Evolutionary conservation across 1,140 invertebrate genomes (phyloP).

Genomic region (Danaus melanippus): DNA sequence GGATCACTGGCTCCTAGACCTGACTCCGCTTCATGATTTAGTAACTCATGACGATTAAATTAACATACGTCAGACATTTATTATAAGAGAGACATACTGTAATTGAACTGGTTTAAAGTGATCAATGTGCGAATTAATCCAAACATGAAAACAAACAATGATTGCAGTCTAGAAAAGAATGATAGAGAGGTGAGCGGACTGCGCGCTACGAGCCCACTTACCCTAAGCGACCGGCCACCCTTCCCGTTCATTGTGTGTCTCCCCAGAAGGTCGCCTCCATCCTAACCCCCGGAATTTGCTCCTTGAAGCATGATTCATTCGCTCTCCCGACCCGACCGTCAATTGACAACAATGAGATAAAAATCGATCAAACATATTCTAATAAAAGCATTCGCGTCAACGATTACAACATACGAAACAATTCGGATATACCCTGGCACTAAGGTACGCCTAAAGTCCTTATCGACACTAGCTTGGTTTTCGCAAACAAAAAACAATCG

Average conservation of each 20-base stretch:
- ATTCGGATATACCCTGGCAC: conserved; percentile 2
- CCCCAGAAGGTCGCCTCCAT: conserved; percentile 65
- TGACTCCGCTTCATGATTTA: conserved; percentile 11
- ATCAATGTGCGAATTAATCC: conserved; percentile 1
- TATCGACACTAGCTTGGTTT: too few relatives aligned
- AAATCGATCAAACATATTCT: conserved; percentile 19
- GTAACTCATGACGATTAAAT: not conserved
- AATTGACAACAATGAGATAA: conserved; percentile 57
- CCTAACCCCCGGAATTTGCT: conserved; percentile 67
- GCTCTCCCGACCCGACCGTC: conserved; percentile 40
- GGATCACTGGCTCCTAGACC: conserved; percentile 35
- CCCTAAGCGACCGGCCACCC: conserved; percentile 58
- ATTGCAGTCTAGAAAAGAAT: conserved; percentile 55
- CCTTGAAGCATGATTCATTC: conserved; percentile 68
- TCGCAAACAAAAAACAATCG: too few relatives aligned
- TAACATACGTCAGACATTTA: conserved; percentile 2
- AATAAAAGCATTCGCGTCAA: not conserved
- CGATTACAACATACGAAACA: not conserved
- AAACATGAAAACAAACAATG: conserved; percentile 52
- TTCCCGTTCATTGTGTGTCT: conserved; percentile 64
- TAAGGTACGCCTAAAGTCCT: too few relatives aligned
- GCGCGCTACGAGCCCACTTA: conserved; percentile 38
- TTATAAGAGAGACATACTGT: too few relatives aligned
- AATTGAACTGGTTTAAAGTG: conserved; percentile 4
- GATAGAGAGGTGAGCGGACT: conserved; percentile 59